These are phyloP conservation scores for Mormyrus hasselquistii DNA, from an alignment of 2,797 vertebrate species.

Conservation along the genomic window DNA sequence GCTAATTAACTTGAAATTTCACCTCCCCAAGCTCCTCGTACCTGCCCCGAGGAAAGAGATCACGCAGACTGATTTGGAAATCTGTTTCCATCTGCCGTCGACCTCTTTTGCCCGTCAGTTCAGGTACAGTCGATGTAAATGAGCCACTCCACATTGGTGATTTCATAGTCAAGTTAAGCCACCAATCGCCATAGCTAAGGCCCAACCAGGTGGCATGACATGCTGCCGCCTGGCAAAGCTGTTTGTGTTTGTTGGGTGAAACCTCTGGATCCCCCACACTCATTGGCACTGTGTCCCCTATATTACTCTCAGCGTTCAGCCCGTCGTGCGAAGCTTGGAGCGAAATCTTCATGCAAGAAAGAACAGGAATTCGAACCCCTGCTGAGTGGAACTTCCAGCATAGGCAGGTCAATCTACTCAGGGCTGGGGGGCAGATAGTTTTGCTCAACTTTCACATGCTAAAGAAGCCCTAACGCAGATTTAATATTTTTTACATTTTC, in stretches of 20 bases:
- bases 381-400: not conserved
- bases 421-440: not conserved
- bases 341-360: not conserved
- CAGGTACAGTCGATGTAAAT: not conserved
- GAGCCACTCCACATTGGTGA: not conserved
- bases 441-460: not conserved
- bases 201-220: not conserved
- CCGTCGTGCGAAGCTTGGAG: not conserved
- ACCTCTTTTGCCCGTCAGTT: not conserved
- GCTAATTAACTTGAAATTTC: not conserved
- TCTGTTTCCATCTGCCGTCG: not conserved
- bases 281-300: not conserved
- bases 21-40: not conserved
- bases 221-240: not conserved
- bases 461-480: not conserved
- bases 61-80: not conserved
- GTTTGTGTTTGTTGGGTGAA: not conserved
- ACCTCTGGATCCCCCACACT: not conserved
- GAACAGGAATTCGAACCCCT: not conserved
- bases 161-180: not conserved
- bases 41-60: not conserved
- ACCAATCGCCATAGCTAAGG: not conserved
- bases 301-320: not conserved
- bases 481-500: not conserved
- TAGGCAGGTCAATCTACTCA: not conserved